These are phyloP conservation scores for Ammospiza nelsoni DNA, from an alignment of 2,113 vertebrate species.

Conservation along the genomic window DNA sequence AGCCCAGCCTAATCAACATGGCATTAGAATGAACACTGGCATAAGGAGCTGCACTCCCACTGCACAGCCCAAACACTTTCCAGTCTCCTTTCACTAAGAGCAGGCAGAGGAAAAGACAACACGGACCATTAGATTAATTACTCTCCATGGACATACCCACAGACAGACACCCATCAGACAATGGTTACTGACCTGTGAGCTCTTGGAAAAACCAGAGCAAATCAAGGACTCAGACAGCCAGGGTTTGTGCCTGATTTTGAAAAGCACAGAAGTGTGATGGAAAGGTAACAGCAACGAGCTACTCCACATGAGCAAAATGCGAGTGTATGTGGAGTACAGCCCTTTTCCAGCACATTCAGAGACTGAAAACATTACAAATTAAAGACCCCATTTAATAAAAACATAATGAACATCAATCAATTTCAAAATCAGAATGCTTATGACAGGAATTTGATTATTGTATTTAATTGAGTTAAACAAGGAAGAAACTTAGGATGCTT, in stretches of 20 bases:
- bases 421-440: background rate
- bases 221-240: background rate
- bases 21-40: background rate
- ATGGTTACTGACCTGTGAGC: constrained; percentile 47
- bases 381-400: background rate
- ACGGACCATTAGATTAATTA: constrained; percentile 7
- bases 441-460: background rate
- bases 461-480: background rate
- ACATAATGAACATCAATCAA: background rate
- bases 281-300: background rate
- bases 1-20: background rate
- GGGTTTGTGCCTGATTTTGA: background rate
- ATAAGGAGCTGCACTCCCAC: background rate
- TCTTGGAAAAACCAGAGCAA: background rate
- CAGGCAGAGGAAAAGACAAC: background rate
- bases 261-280: background rate
- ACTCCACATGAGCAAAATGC: fast-evolving
- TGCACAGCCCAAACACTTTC: background rate
- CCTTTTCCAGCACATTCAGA: background rate
- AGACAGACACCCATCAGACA: constrained; percentile 20
- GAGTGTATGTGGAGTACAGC: background rate
- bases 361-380: background rate
- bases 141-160: background rate
- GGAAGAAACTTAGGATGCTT: background rate
- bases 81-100: background rate